Percentiles rank a stretch among this genome's conserved stretches.
Evolutionary conservation across 2,113 vertebrate species (phyloP).

Genomic region (Cyanoderma ruficeps): DNA sequence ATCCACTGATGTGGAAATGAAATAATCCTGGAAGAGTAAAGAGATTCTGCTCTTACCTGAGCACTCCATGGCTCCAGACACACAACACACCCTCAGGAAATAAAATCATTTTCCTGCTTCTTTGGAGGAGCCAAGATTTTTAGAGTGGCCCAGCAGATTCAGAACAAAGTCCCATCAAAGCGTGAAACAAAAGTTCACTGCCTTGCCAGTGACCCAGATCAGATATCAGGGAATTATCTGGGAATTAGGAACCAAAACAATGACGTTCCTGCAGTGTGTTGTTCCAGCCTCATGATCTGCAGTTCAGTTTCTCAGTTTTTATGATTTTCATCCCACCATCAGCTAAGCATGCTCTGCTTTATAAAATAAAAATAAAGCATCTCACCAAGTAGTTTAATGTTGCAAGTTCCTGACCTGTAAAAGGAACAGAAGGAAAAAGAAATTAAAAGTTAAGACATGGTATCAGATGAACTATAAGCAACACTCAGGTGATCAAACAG

Average conservation of each 20-base stretch:
- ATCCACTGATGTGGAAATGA: constrained; percentile 83
- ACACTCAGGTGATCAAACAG: neutral
- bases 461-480: neutral
- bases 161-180: neutral
- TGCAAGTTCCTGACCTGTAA: constrained; percentile 88
- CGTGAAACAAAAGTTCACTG: neutral
- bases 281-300: neutral
- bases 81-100: neutral
- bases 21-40: constrained; percentile 82
- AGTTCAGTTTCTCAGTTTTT: neutral
- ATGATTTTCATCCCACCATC: neutral
- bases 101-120: neutral
- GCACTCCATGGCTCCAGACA: neutral
- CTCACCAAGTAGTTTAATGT: constrained; percentile 91
- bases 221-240: neutral
- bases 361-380: neutral
- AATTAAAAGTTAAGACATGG: neutral
- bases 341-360: neutral
- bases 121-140: neutral
- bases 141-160: neutral
- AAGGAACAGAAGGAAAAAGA: neutral
- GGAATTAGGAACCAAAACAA: neutral
- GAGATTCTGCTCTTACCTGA: neutral
- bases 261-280: neutral
- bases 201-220: neutral